phyloP scores from a whole-genome alignment of 2,888 invertebrate genomes.

The Alentia gelatinosa region DNA sequence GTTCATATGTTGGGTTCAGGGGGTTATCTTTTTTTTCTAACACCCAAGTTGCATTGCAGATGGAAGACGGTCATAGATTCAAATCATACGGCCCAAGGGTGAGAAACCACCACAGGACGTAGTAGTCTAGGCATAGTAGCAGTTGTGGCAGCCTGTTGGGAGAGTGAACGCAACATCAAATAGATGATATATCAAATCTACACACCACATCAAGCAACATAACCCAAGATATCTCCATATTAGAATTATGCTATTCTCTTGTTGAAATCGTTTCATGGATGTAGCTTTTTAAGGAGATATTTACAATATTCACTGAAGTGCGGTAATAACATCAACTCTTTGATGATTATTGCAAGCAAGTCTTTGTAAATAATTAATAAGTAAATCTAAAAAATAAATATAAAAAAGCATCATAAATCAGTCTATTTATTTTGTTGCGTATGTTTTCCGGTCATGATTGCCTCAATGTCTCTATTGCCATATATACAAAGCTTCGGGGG shows the following conservation, averaged over 20 bases:
- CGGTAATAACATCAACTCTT: too few relatives aligned
- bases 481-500: not conserved
- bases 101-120: not conserved
- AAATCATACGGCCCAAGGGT: conserved; percentile 17
- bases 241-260: too few relatives aligned
- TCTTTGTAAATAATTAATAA: too few relatives aligned
- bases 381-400: too few relatives aligned
- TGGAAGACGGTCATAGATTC: conserved; percentile 28
- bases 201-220: too few relatives aligned
- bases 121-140: not conserved
- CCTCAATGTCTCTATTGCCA: not conserved
- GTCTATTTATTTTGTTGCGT: not conserved
- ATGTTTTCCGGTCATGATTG: not conserved
- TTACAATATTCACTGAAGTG: too few relatives aligned
- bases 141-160: not conserved
- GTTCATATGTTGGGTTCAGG: not conserved
- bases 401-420: not conserved
- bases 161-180: too few relatives aligned
- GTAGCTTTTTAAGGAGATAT: too few relatives aligned
- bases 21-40: not conserved
- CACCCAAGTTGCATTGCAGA: conserved; percentile 12
- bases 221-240: too few relatives aligned
- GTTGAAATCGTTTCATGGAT: too few relatives aligned
- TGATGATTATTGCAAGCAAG: too few relatives aligned
- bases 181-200: too few relatives aligned